phyloP scores from a whole-genome alignment of 1,140 invertebrate species.

The Platyura marginata region DNA sequence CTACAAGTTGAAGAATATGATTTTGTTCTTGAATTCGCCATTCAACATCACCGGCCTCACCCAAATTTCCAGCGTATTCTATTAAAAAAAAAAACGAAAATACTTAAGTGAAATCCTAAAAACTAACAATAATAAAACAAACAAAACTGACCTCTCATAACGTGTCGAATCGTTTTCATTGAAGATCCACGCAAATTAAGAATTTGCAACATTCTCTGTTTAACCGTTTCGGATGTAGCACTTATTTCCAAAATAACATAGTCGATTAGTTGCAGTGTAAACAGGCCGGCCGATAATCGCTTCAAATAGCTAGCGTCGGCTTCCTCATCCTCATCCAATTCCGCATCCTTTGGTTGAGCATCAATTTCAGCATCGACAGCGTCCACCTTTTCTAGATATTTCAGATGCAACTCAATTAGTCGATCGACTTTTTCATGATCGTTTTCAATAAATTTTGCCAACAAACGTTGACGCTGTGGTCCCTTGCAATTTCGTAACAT shows the following conservation, averaged over 20 bases:
- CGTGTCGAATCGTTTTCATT: constrained; percentile 82
- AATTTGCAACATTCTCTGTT: constrained; percentile 77
- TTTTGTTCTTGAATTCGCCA: constrained; percentile 77
- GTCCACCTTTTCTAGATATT: constrained; percentile 90
- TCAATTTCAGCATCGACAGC: constrained; percentile 64
- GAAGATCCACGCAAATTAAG: constrained; percentile 77
- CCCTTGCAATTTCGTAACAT: constrained; percentile 85
- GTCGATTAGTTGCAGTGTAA: constrained; percentile 89
- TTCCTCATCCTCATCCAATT: constrained; percentile 41
- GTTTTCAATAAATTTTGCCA: constrained; percentile 95
- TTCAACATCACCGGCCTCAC: constrained; percentile 63
- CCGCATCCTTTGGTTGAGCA: constrained; percentile 27
- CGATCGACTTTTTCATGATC: constrained; percentile 97
- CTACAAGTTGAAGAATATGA: constrained; percentile 78
- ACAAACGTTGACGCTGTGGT: constrained; percentile 69
- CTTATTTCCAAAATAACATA: constrained; percentile 90
- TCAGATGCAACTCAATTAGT: constrained; percentile 90
- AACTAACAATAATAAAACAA: constrained; percentile 2
- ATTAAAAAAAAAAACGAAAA: constrained; percentile 15
- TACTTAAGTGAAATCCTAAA: constrained; percentile 1
- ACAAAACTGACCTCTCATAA: constrained; percentile 58
- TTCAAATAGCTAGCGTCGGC: constrained; percentile 78
- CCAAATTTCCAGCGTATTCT: constrained; percentile 92
- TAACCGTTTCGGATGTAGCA: constrained; percentile 55
- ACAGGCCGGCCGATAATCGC: constrained; percentile 80